phyloP scores from a whole-genome alignment of 2,888 invertebrate genomes.

The Kryphioiulus occultus region DNA sequence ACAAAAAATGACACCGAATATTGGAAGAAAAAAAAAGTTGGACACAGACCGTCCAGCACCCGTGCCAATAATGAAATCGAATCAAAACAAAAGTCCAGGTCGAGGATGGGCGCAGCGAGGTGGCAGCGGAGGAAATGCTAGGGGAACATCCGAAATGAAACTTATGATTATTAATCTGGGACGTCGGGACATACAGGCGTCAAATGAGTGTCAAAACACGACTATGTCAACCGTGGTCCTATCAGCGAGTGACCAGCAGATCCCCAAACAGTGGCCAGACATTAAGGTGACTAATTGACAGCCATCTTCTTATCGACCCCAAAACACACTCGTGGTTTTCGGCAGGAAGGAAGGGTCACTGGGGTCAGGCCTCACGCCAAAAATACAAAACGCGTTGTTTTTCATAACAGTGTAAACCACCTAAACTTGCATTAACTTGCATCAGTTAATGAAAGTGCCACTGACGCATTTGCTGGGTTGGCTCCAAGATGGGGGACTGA shows the following conservation, averaged over 20 bases:
- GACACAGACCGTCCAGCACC: not conserved
- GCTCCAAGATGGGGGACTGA: too few relatives aligned
- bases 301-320: not conserved
- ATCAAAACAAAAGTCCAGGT: not conserved
- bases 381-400: not conserved
- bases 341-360: not conserved
- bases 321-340: not conserved
- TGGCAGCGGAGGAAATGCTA: not conserved
- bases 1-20: not conserved
- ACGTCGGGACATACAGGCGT: not conserved
- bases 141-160: slow-evolving; percentile 6
- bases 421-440: not conserved
- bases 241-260: not conserved
- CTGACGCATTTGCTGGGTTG: too few relatives aligned
- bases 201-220: slow-evolving; percentile 1
- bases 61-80: not conserved
- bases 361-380: not conserved
- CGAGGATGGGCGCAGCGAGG: not conserved
- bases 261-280: not conserved
- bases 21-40: not conserved
- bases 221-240: not conserved
- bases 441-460: not conserved
- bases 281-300: slow-evolving; percentile 21
- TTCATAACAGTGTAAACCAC: not conserved
- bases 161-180: not conserved